Percentiles rank a stretch among this genome's conserved stretches.
phyloP scores from a whole-genome alignment of 2,888 invertebrate species.

The Portevinia maculata region DNA sequence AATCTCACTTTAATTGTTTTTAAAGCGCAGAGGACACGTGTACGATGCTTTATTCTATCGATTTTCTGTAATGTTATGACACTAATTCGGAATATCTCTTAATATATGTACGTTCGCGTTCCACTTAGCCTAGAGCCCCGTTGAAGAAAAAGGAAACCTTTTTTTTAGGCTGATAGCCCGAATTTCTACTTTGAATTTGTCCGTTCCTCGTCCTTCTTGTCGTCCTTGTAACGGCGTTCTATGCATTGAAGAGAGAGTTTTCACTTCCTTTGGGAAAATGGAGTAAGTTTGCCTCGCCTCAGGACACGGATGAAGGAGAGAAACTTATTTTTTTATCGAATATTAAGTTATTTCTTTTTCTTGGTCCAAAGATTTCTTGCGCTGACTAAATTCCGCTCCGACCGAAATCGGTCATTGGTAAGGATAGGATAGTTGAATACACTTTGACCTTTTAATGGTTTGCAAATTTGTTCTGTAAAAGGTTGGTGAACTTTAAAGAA shows the following conservation, averaged over 20 bases:
- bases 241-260: constrained; percentile 41
- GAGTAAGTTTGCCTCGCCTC: constrained; percentile 56
- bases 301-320: constrained; percentile 56
- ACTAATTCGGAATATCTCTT: constrained; percentile 55
- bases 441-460: constrained; percentile 72
- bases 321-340: constrained; percentile 55
- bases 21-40: constrained; percentile 55
- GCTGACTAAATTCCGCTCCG: constrained; percentile 25
- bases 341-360: constrained; percentile 64
- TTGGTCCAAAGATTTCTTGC: constrained; percentile 16
- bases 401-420: constrained; percentile 51
- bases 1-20: constrained; percentile 56
- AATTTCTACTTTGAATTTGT: constrained; percentile 67
- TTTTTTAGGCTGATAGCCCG: constrained; percentile 67
- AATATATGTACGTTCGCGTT: constrained; percentile 38
- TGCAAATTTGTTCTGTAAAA: constrained; percentile 66
- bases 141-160: constrained; percentile 31
- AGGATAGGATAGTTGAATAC: constrained; percentile 53
- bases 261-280: constrained; percentile 39
- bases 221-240: constrained; percentile 38
- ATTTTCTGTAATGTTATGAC: constrained; percentile 57
- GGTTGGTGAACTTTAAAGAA: constrained; percentile 66
- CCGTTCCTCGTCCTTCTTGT: constrained; percentile 18
- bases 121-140: constrained; percentile 55
- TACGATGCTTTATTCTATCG: constrained; percentile 37